Evolutionary conservation across 2,797 vertebrate genomes (phyloP).

Genomic region (Crenuchus spilurus): DNA sequence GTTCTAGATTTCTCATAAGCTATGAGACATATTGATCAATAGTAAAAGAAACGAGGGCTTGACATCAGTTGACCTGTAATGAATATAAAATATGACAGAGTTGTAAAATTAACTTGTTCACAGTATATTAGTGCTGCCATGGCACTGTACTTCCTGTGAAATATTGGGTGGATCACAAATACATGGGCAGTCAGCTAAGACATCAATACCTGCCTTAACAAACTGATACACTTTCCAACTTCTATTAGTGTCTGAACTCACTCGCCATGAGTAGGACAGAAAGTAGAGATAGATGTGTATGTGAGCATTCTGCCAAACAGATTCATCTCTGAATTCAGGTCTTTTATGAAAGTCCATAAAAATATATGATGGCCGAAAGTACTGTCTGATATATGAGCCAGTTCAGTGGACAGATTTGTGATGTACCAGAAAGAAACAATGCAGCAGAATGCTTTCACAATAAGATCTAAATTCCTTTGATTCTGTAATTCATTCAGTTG

Average conservation of each 20-base stretch:
- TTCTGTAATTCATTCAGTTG: constrained; percentile 59
- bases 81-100: too few relatives aligned
- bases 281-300: constrained; percentile 1
- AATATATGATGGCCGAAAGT: constrained; percentile 47
- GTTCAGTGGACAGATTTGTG: not conserved
- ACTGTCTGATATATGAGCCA: constrained; percentile 56
- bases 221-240: not conserved
- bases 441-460: constrained; percentile 53
- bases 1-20: too few relatives aligned
- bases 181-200: constrained; percentile 1
- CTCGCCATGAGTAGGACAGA: not conserved
- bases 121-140: too few relatives aligned
- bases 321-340: constrained; percentile 47
- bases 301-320: constrained; percentile 10
- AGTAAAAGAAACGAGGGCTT: too few relatives aligned
- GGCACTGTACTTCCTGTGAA: constrained; percentile 4
- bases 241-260: constrained; percentile 10
- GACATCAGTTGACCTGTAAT: too few relatives aligned
- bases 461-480: constrained; percentile 62
- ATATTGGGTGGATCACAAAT: not conserved
- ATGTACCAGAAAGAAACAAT: constrained; percentile 59
- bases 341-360: constrained; percentile 55
- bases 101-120: too few relatives aligned
- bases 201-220: not conserved
- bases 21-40: too few relatives aligned